A percentile compares a stretch with the other conserved stretches of the same genome.
Evolutionary conservation across 2,113 vertebrate genomes (phyloP).

Genomic region (Scopus umbretta): DNA sequence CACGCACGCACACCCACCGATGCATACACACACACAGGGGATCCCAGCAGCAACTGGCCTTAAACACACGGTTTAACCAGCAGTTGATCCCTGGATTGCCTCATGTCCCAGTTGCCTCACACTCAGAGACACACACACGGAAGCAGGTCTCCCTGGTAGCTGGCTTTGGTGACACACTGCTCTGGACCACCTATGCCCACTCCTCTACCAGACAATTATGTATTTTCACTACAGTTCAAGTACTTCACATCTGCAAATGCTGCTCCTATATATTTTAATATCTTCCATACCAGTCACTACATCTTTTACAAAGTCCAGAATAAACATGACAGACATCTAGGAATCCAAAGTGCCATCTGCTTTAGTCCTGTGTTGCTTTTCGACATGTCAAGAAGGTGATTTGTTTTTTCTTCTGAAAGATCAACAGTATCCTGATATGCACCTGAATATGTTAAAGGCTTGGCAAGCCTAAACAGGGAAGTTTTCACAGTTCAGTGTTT

Average conservation of each 20-base stretch:
- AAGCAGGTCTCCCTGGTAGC: not conserved
- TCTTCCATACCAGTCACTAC: not conserved
- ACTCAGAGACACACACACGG: not conserved
- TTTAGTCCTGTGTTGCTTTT: not conserved
- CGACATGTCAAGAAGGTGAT: not conserved
- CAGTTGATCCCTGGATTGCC: accelerated
- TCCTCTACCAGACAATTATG: not conserved
- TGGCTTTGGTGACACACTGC: accelerated
- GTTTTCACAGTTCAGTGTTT: slow-evolving; percentile 18
- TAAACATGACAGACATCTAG: not conserved
- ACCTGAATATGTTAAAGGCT: not conserved
- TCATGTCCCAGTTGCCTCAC: not conserved
- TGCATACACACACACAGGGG: no score
- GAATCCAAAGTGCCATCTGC: not conserved
- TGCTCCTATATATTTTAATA: not conserved
- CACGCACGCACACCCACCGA: not conserved
- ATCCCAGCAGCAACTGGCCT: not conserved
- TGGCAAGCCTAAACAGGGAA: not conserved
- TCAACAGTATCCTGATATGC: not conserved
- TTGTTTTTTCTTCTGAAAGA: not conserved
- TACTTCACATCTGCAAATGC: not conserved
- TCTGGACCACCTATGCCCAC: not conserved
- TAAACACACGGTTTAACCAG: not conserved
- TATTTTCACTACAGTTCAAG: not conserved
- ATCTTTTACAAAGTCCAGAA: not conserved